These are phyloP conservation scores for Diploptera punctata DNA, from an alignment of 2,888 invertebrate genomes.

Conservation along the genomic window DNA sequence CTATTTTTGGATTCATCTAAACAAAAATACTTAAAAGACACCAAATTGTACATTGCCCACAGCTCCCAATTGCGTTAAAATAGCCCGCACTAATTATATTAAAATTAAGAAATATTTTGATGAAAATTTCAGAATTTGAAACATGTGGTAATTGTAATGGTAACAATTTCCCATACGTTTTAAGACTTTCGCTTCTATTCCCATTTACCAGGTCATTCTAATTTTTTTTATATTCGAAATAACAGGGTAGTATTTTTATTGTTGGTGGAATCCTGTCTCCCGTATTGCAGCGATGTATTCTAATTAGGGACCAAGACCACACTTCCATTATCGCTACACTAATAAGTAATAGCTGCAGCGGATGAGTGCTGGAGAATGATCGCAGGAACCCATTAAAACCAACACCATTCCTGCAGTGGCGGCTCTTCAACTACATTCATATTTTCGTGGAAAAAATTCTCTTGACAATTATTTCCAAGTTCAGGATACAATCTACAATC, in stretches of 20 bases:
- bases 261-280: constrained; percentile 19
- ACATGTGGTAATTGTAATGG: background rate
- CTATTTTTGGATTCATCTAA: too few species aligned
- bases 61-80: too few species aligned
- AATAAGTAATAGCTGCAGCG: constrained; percentile 39
- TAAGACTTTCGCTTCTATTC: constrained; percentile 16
- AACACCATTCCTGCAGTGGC: background rate
- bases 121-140: background rate
- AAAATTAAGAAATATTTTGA: background rate
- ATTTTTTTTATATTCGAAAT: constrained; percentile 28
- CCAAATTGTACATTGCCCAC: too few species aligned
- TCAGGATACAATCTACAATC: too few species aligned
- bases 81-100: too few species aligned
- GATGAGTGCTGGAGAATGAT: constrained; percentile 37
- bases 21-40: too few species aligned
- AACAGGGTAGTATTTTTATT: constrained; percentile 13
- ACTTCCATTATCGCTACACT: constrained; percentile 34
- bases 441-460: too few species aligned
- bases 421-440: too few species aligned
- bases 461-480: too few species aligned
- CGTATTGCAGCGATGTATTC: constrained; percentile 34
- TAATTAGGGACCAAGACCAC: constrained; percentile 32
- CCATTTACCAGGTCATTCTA: constrained; percentile 13
- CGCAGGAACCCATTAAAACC: constrained; percentile 34
- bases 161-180: background rate